These are phyloP conservation scores for Monopis laevigella DNA, from an alignment of 2,888 invertebrate species.

Conservation along the genomic window DNA sequence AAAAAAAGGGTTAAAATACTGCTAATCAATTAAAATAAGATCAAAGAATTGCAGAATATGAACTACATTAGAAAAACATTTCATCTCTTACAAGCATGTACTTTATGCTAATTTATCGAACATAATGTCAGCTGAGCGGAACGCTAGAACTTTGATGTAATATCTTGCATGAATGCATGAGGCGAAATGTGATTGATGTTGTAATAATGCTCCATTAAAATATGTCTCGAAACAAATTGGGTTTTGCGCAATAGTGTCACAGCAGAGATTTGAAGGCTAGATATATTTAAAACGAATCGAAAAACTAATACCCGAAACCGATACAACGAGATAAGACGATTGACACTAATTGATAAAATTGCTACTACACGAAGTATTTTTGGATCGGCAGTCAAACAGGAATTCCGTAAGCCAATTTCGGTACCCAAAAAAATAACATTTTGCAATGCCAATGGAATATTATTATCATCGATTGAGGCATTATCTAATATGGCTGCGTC, in stretches of 20 bases:
- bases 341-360: slow-evolving; percentile 32
- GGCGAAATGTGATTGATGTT: slow-evolving; percentile 28
- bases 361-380: slow-evolving; percentile 31
- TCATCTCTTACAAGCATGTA: too few species aligned
- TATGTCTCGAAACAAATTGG: slow-evolving; percentile 28
- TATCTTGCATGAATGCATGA: slow-evolving; percentile 28
- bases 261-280: slow-evolving; percentile 1
- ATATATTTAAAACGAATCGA: not conserved
- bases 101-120: slow-evolving; percentile 44
- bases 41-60: too few species aligned
- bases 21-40: too few species aligned
- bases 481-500: slow-evolving; percentile 2
- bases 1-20: too few species aligned
- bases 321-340: slow-evolving; percentile 22
- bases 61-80: too few species aligned
- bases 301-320: not conserved
- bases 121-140: slow-evolving; percentile 44
- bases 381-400: not conserved
- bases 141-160: slow-evolving; percentile 19
- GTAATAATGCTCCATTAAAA: slow-evolving; percentile 37
- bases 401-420: slow-evolving; percentile 6
- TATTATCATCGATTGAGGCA: not conserved
- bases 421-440: too few species aligned
- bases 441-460: slow-evolving; percentile 1
- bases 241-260: slow-evolving; percentile 29